phyloP scores from a whole-genome alignment of 2,888 invertebrate genomes.

The Aphrophora alni region DNA sequence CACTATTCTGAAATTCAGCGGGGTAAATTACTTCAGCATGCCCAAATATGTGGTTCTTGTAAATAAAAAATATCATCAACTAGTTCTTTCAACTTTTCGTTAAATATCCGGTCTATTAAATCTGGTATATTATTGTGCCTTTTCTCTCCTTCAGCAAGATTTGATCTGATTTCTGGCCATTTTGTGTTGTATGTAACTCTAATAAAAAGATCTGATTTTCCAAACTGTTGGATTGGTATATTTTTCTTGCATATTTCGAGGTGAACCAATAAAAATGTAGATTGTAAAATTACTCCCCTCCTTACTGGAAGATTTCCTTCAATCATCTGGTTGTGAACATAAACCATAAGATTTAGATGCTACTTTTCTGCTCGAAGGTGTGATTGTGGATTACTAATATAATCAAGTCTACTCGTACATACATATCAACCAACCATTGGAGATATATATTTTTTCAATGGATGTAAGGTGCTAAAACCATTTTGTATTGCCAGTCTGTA shows the following conservation, averaged over 20 bases:
- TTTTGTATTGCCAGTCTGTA: constrained; percentile 4
- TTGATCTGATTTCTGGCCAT: too few species aligned
- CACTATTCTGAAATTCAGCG: too few species aligned
- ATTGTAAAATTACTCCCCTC: constrained; percentile 15
- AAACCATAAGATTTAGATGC: constrained; percentile 16
- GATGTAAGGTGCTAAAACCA: constrained; percentile 25
- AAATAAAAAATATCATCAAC: too few species aligned
- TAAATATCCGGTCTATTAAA: too few species aligned
- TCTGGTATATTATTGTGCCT: too few species aligned
- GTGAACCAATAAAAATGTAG: constrained; percentile 15
- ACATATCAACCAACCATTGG: constrained; percentile 24
- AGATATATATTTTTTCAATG: constrained; percentile 25
- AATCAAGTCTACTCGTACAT: constrained; percentile 9
- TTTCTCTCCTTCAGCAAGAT: too few species aligned
- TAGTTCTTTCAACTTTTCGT: too few species aligned
- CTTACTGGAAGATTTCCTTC: not conserved
- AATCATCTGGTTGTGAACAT: not conserved
- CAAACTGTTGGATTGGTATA: too few species aligned
- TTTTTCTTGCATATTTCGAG: constrained; percentile 19
- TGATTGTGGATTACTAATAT: not conserved
- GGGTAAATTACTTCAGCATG: too few species aligned
- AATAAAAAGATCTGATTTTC: too few species aligned
- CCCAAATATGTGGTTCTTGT: too few species aligned
- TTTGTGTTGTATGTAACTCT: too few species aligned
- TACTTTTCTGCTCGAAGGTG: constrained; percentile 25